These are phyloP conservation scores for Adoxophyes honmai DNA, from an alignment of 1,140 invertebrate genomes.

Conservation along the genomic window DNA sequence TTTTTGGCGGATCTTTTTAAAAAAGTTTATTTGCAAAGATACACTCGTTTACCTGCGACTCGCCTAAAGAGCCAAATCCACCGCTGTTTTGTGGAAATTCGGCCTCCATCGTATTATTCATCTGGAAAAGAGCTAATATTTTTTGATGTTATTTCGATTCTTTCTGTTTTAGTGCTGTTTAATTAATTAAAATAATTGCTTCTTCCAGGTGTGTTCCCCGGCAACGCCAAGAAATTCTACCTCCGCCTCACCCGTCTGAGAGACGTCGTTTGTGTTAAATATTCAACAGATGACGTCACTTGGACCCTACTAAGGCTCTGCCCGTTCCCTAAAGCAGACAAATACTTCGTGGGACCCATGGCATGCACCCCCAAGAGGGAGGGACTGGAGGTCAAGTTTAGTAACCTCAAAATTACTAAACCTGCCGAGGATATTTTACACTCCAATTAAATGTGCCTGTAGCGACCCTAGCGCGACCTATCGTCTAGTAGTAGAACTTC, in stretches of 20 bases:
- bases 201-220: constrained; percentile 42
- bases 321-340: constrained; percentile 28
- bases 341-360: constrained; percentile 42
- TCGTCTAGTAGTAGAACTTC: too few relatives aligned
- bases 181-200: constrained; percentile 1
- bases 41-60: too few relatives aligned
- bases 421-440: constrained; percentile 44
- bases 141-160: too few relatives aligned
- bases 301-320: constrained; percentile 50
- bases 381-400: constrained; percentile 39
- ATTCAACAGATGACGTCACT: constrained; percentile 39
- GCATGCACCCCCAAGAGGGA: constrained; percentile 43
- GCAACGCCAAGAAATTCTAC: constrained; percentile 50
- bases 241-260: constrained; percentile 39
- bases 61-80: too few relatives aligned
- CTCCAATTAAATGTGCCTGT: constrained; percentile 40
- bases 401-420: constrained; percentile 27
- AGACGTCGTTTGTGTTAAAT: constrained; percentile 47
- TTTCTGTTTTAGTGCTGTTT: neutral
- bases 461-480: too few relatives aligned
- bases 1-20: too few relatives aligned
- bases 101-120: too few relatives aligned
- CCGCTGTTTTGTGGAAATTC: too few relatives aligned
- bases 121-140: too few relatives aligned
- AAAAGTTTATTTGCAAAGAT: too few relatives aligned